Conservation (phyloP, 2,113 vertebrate species). For the Gavia stellata region DNA sequence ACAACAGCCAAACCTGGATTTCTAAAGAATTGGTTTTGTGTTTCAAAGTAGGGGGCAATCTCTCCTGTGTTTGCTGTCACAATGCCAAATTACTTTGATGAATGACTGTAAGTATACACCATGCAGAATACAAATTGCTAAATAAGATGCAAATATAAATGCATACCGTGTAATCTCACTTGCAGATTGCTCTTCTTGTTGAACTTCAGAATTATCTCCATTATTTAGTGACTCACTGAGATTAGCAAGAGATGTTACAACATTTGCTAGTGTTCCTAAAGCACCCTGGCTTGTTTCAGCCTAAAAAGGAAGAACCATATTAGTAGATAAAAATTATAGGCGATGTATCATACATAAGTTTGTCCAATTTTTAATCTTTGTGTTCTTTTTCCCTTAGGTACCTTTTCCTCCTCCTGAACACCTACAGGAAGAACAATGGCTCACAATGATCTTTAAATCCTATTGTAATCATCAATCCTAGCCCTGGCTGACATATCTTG, state of each 20-base stretch:
- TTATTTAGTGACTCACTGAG: conserved; percentile 92
- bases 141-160: neutral
- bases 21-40: neutral
- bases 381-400: neutral
- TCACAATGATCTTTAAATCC: neutral
- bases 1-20: neutral
- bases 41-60: neutral
- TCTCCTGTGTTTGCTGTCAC: neutral
- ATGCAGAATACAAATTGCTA: neutral
- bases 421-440: neutral
- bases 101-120: neutral
- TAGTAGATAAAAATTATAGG: neutral
- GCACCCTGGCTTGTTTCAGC: conserved; percentile 89
- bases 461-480: neutral
- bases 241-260: conserved; percentile 93
- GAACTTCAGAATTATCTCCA: conserved; percentile 84
- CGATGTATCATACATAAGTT: neutral
- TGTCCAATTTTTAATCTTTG: neutral
- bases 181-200: conserved; percentile 87
- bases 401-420: neutral
- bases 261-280: conserved; percentile 93
- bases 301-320: conserved; percentile 57
- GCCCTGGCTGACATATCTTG: neutral
- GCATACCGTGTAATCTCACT: conserved; percentile 93
- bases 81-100: neutral